Evolutionary conservation across 2,797 vertebrate genomes (phyloP), one percentile per base, ranked within the genome.

Genomic region (Choloepus didactylus): DNA sequence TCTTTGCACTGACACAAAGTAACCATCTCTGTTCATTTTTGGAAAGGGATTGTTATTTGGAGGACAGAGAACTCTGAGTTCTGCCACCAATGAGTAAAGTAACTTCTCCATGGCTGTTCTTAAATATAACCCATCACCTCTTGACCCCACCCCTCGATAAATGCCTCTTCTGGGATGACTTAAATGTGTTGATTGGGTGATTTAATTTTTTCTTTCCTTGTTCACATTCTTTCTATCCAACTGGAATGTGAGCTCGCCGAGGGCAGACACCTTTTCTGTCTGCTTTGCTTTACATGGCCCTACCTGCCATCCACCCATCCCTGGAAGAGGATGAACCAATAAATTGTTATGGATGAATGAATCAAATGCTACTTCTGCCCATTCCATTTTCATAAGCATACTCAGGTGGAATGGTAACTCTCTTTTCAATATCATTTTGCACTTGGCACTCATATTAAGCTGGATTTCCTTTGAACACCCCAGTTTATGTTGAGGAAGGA

Each of bases 251-350:
- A 75, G 9, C 31, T 51, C 62, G 25, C 35, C 0, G 5, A 62
- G 64, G 67, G 31, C 54, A 54, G 35, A 31, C 23, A 41, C 16
- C 21, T 44, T 2, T n/a, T 12, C 29, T 0, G 0, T 15, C 51
- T 44, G 31, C 3, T 4, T 59, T 38, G 5, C 84, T 62, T 16
- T 9, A 2, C 6, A 3, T 7, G 59, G 29, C 31, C 38, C 19
- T 6, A 14, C 46, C 9, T 29, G 3, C 12, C 19, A 3, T 10
- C 15, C 1, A 9, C 18, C 38, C 0, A 2, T 1, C 0, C n/a
- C 0, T 0, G 9, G 35, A 2, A 11, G 60, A 59, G 14, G 0
- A 9, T 12, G 3, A 0, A 12, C 2, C 25, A 62, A 72, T 69
- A 60, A 38, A 64, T 6, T 0, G 0, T 23, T 10, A 6, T 4